Base-by-base conservation (phyloP, 1,140 invertebrate genomes). In the Popillia japonica region DNA sequence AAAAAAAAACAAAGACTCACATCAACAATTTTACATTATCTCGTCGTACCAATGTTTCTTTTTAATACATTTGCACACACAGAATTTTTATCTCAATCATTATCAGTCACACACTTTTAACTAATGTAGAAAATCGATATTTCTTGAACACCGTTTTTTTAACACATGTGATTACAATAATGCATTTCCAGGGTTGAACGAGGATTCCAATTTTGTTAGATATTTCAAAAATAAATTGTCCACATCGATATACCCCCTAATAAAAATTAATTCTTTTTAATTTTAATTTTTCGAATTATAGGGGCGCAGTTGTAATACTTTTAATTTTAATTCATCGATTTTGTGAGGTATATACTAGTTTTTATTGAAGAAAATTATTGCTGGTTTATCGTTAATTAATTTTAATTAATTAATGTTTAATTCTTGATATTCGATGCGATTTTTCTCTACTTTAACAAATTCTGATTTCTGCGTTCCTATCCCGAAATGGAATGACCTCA, bases 81-180 rank as follows among this genome's bases (percentile, higher is more conserved):
- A 72, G 61, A 72, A 72, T n/a, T 20, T n/a, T 55, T 20, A 55
- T 20, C 48, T 55, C 10, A 48, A 10, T 76, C 76, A 72, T 23
- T 55, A 14, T 72, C 80, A 80, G 61, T 79, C 79, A 82, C 75
- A 81, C 81, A 77, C 48, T 79, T 82, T 84, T 81, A 84, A 81
- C 81, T 82, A 55, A 44, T 55, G 48, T 55, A 81, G 83, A 83
- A 80, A 83, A 82, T 83, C 82, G 80, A 83, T 82, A 82, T 83
- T 77, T 81, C 80, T 82, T 85, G 85, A 86, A 86, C 85, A 85
- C 85, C 83, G 85, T 83, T 81, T 55, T 81, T 55, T 84, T 85
- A 85, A 85, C 83, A 82, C 81, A 82, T 84, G 84, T 86, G 83
- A 85, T 86, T 85, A 61, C 72, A 40, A 64, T 22, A 34, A 72